These are phyloP conservation scores for Pteropus alecto DNA, from an alignment of 2,113 vertebrate genomes.

Conservation along the genomic window DNA sequence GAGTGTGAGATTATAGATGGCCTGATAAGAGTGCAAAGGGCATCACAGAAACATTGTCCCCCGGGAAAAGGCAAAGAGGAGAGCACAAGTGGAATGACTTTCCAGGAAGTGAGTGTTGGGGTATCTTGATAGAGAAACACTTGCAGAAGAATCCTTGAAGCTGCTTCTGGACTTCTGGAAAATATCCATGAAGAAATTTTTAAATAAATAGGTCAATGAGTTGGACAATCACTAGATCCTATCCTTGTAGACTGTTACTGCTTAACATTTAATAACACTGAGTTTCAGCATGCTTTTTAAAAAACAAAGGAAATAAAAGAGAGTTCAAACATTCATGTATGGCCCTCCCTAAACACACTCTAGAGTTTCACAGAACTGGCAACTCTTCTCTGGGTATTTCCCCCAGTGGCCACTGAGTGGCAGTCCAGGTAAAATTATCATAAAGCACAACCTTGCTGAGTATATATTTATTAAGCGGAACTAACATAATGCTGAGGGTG, in stretches of 20 bases:
- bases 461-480: not conserved
- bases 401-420: conserved; percentile 80
- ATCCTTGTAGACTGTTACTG: not conserved
- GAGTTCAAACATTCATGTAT: not conserved
- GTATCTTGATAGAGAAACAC: not conserved
- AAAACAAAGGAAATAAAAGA: not conserved
- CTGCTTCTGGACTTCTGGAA: not conserved
- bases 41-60: not conserved
- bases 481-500: not conserved
- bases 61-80: not conserved
- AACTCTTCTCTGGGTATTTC: conserved; percentile 54
- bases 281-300: not conserved
- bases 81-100: not conserved
- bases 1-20: not conserved
- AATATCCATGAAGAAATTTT: not conserved
- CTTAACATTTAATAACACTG: not conserved
- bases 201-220: not conserved
- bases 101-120: not conserved
- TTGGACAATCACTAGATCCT: not conserved
- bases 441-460: not conserved
- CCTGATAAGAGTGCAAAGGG: not conserved
- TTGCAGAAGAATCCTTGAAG: not conserved
- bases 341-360: not conserved
- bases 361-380: not conserved
- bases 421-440: conserved; percentile 84